Conservation (phyloP, 1,140 invertebrate species). For the Megathymus violae region DNA sequence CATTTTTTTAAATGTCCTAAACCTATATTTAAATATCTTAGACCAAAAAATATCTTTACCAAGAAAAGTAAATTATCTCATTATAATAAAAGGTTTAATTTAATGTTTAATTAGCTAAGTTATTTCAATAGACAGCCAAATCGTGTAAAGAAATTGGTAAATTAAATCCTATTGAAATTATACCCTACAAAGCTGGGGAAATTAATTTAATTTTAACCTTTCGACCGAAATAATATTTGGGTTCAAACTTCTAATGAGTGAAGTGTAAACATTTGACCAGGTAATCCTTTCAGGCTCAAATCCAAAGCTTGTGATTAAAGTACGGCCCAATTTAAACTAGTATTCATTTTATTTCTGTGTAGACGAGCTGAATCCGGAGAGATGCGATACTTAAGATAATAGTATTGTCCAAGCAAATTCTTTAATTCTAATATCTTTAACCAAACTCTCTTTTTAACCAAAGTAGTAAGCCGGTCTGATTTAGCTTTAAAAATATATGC, state of each 20-base stretch:
- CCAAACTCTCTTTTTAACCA: too few relatives aligned
- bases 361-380: not conserved
- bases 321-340: not conserved
- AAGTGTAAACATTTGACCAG: constrained; percentile 2
- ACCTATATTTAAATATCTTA: too few relatives aligned
- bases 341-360: not conserved
- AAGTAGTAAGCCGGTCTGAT: too few relatives aligned
- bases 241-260: constrained; percentile 7
- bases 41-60: too few relatives aligned
- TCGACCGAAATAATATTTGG: constrained; percentile 2
- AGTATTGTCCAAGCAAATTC: too few relatives aligned
- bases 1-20: too few relatives aligned
- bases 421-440: too few relatives aligned
- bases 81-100: too few relatives aligned
- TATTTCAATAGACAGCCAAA: not conserved
- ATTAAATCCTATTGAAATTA: not conserved
- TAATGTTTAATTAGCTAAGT: too few relatives aligned
- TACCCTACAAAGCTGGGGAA: not conserved
- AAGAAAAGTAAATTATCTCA: too few relatives aligned
- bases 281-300: constrained; percentile 10
- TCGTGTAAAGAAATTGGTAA: not conserved
- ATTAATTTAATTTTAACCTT: constrained; percentile 1
- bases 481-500: too few relatives aligned
- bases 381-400: too few relatives aligned
- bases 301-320: constrained; percentile 4